Evolutionary conservation across 1,140 invertebrate species (phyloP).

Genomic region (Drosophila sulfurigaster): DNA sequence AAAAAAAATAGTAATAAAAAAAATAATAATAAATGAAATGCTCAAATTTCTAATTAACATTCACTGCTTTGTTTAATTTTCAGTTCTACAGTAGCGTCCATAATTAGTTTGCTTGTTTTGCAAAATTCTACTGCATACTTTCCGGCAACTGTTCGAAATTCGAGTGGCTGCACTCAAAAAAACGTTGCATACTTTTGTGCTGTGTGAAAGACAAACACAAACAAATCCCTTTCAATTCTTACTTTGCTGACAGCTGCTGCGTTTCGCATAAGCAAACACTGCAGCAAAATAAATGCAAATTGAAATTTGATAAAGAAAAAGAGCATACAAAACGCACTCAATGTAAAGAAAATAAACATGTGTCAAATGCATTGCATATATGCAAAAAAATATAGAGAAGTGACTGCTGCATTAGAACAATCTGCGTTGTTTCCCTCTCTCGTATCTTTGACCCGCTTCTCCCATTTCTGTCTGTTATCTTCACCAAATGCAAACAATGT

Average conservation of each 20-base stretch:
- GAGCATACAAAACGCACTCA: background rate
- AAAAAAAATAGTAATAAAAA: background rate
- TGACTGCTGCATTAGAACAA: slow-evolving; percentile 3
- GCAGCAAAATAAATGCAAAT: slow-evolving; percentile 2
- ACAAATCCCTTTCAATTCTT: background rate
- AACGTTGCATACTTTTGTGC: slow-evolving; percentile 25
- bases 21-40: background rate
- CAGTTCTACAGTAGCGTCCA: slow-evolving; percentile 31
- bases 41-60: background rate
- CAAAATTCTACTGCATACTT: slow-evolving; percentile 60
- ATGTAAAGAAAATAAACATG: slow-evolving; percentile 11
- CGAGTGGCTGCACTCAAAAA: background rate
- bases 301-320: background rate
- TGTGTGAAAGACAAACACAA: background rate
- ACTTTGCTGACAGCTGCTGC: slow-evolving; percentile 1
- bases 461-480: slow-evolving; percentile 28
- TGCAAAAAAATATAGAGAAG: background rate
- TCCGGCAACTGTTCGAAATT: slow-evolving; percentile 36
- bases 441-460: slow-evolving; percentile 5
- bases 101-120: background rate
- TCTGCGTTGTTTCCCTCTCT: background rate
- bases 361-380: slow-evolving; percentile 16
- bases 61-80: background rate
- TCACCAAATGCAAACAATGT: slow-evolving; percentile 43
- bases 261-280: background rate